These are phyloP conservation scores for Torymus tubicola DNA, from an alignment of 2,888 invertebrate genomes.

Conservation along the genomic window DNA sequence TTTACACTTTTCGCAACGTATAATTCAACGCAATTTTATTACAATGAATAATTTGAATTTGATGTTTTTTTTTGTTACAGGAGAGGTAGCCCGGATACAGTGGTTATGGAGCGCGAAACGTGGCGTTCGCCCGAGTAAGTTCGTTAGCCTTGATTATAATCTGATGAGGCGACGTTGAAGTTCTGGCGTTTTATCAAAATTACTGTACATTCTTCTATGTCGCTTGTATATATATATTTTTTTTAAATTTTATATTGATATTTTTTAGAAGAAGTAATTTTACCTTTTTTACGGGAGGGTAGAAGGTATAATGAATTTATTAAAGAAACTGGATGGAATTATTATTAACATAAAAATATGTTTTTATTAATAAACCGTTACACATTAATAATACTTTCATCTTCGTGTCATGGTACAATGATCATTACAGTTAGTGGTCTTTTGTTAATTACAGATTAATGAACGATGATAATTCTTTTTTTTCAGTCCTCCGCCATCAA, in stretches of 20 bases:
- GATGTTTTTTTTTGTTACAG: slow-evolving; percentile 26
- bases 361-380: neutral
- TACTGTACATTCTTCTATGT: too few species aligned
- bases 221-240: too few species aligned
- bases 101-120: slow-evolving; percentile 67
- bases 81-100: slow-evolving; percentile 70
- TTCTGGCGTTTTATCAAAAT: too few species aligned
- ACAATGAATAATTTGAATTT: neutral
- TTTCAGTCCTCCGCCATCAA: slow-evolving; percentile 69
- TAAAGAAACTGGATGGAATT: neutral
- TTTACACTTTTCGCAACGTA: slow-evolving; percentile 18
- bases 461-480: slow-evolving; percentile 41
- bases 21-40: neutral
- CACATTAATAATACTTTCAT: slow-evolving; percentile 13
- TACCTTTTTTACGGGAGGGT: too few species aligned
- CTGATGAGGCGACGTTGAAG: too few species aligned
- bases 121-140: slow-evolving; percentile 73
- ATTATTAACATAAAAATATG: neutral
- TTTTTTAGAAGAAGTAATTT: too few species aligned
- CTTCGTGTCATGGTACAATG: neutral
- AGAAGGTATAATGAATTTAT: neutral
- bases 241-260: too few species aligned
- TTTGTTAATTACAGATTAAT: too few species aligned
- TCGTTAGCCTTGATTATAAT: too few species aligned
- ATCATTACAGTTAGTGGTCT: too few species aligned